phyloP scores from a whole-genome alignment of 2,113 vertebrate genomes.

The Mixornis gularis region DNA sequence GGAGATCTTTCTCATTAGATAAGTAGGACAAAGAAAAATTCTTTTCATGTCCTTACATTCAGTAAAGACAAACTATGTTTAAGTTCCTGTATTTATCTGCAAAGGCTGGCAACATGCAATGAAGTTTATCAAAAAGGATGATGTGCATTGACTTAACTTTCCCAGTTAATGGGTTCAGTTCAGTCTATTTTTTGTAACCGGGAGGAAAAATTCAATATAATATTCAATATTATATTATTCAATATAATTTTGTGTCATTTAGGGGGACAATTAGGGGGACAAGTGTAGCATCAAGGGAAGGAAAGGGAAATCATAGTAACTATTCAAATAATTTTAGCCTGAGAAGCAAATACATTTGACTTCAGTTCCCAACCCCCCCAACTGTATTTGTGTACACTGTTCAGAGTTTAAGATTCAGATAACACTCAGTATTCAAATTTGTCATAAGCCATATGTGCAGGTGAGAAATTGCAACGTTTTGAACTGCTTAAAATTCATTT shows the following conservation, averaged over 20 bases:
- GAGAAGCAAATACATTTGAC: slow-evolving; percentile 38
- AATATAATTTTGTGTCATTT: slow-evolving; percentile 31
- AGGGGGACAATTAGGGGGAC: too few species aligned
- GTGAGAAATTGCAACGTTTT: slow-evolving; percentile 48
- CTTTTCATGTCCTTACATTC: not conserved
- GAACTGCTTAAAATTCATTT: slow-evolving; percentile 39
- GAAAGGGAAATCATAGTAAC: not conserved
- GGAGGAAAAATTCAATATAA: not conserved
- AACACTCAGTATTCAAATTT: slow-evolving; percentile 63
- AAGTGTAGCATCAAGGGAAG: not conserved
- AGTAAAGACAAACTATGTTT: slow-evolving; percentile 21
- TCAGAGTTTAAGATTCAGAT: slow-evolving; percentile 65
- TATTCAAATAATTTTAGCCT: slow-evolving; percentile 40
- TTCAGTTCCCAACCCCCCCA: slow-evolving; percentile 19
- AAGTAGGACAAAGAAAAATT: not conserved
- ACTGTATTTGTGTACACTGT: slow-evolving; percentile 56
- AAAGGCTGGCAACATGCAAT: not conserved
- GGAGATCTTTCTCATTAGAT: not conserved
- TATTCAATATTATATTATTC: not conserved
- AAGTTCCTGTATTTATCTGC: slow-evolving; percentile 4
- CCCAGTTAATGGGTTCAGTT: not conserved
- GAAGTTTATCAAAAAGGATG: not conserved
- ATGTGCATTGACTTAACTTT: not conserved
- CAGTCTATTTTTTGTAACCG: not conserved
- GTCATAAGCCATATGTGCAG: slow-evolving; percentile 62